Percentiles rank a stretch among this genome's conserved stretches.
Evolutionary conservation across 2,797 vertebrate genomes (phyloP).

Genomic region (Phalloptychus januarius): DNA sequence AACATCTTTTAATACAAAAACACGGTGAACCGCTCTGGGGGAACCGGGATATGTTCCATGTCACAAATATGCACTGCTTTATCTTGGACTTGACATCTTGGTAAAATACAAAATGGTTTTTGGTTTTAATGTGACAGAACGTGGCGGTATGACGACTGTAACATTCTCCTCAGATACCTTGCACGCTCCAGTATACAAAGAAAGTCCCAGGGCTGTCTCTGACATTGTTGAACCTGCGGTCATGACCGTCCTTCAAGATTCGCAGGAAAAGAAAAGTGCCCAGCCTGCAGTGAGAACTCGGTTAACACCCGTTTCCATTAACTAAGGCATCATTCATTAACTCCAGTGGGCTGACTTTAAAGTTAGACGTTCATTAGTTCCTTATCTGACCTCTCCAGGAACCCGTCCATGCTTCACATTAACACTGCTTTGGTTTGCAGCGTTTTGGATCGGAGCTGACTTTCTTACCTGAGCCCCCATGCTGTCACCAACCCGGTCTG

Average conservation of each 20-base stretch:
- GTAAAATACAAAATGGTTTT: too few relatives aligned
- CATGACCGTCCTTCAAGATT: slow-evolving; percentile 84
- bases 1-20: too few relatives aligned
- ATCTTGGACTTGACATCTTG: not conserved
- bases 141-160: not conserved
- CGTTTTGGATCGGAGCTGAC: not conserved
- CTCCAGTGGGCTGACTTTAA: slow-evolving; percentile 51
- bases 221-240: slow-evolving; percentile 83
- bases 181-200: slow-evolving; percentile 85
- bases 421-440: not conserved
- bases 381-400: slow-evolving; percentile 46
- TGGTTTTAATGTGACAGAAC: not conserved
- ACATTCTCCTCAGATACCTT: slow-evolving; percentile 75
- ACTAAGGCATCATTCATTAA: slow-evolving; percentile 77
- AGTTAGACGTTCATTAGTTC: slow-evolving; percentile 46
- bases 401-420: slow-evolving; percentile 12
- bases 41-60: too few relatives aligned
- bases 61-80: not conserved
- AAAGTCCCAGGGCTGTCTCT: slow-evolving; percentile 82
- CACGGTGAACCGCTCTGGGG: too few relatives aligned
- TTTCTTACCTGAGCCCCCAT: slow-evolving; percentile 82
- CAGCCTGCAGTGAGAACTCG: slow-evolving; percentile 64
- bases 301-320: slow-evolving; percentile 68
- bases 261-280: slow-evolving; percentile 84
- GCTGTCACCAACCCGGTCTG: slow-evolving; percentile 83